These are phyloP conservation scores for Tachystola acroxantha DNA, from an alignment of 2,888 invertebrate genomes.

Conservation along the genomic window DNA sequence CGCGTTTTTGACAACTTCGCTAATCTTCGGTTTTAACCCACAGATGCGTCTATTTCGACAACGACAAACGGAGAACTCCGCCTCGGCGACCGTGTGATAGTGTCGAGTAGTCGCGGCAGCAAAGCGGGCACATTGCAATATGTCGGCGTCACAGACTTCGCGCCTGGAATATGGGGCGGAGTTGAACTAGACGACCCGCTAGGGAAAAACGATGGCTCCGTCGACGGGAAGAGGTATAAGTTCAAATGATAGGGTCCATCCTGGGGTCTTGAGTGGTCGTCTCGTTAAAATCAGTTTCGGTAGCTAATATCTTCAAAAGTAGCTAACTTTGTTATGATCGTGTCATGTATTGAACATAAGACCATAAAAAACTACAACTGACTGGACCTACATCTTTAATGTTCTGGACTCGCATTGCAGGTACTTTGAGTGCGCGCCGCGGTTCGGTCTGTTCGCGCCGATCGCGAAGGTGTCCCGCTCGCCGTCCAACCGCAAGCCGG, in stretches of 20 bases:
- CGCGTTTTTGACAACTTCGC: no score
- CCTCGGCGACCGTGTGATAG: conserved; percentile 94
- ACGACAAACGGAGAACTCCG: conserved; percentile 81
- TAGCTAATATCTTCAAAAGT: no score
- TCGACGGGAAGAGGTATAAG: conserved; percentile 90
- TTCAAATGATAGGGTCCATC: no score
- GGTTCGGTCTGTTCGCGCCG: conserved; percentile 96
- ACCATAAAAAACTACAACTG: no score
- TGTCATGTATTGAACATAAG: no score
- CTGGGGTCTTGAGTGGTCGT: no score
- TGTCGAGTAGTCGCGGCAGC: conserved; percentile 90
- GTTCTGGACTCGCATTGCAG: conserved; percentile 65
- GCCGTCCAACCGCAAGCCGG: conserved; percentile 84
- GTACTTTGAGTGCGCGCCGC: conserved; percentile 95
- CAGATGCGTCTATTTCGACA: conserved; percentile 70
- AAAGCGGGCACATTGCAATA: conserved; percentile 92
- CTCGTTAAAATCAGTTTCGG: no score
- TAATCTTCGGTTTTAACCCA: no score
- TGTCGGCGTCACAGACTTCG: conserved; percentile 93
- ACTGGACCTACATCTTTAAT: no score
- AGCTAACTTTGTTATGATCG: no score
- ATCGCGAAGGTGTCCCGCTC: conserved; percentile 92
- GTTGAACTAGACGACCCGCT: conserved; percentile 95
- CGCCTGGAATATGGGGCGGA: conserved; percentile 96
- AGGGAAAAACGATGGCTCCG: conserved; percentile 98